Evolutionary conservation across 2,113 vertebrate genomes (phyloP), one percentile per base, ranked within the genome.

Genomic region (Mionectes macconnelli): DNA sequence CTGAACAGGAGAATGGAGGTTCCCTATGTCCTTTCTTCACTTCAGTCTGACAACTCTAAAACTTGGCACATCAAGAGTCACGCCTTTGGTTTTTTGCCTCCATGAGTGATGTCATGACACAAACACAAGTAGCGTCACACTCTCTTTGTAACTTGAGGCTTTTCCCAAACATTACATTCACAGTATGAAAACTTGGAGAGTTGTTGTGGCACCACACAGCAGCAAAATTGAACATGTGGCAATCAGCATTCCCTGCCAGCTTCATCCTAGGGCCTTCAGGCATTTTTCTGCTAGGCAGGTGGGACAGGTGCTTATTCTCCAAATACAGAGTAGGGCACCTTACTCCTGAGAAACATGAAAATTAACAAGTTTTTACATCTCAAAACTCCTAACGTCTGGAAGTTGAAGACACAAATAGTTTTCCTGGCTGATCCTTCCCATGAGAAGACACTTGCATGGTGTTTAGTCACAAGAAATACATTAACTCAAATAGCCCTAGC

Each of bases 191-290:
- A 40, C 49, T 30, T 57, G 44, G 27, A 91, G 49, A 52, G 28
- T 21, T 12, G 6, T 8, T 91, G 44, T 30, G 28, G 39, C 16
- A 53, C 12, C 17, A 21, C 3, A 47, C 2, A 89, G 33, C 21
- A 87, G 33, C 19, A 79, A 84, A 79, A 84, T 9, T 14, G 25
- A 59, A 2, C 23, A 17, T 18, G 9, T 39, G 24, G n/a, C 44
- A 72, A 44, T 31, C 4, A n/a, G 4, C 1, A 1, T 33, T 62
- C 6, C 14, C 37, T 19, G 7, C 5, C 28, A 50, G 8, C 28
- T 84, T 70, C n/a, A 45, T 50, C 31, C 31, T 56, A 70, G 45
- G 57, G 20, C 7, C 37, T 52, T 70, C 49, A 82, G 50, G 22
- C 5, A 37, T 9, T 63, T 91, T 91, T 91, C 52, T 78, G 9